Base-by-base conservation (phyloP, 1,140 invertebrate species). In the Coenobita brevimanus region DNA sequence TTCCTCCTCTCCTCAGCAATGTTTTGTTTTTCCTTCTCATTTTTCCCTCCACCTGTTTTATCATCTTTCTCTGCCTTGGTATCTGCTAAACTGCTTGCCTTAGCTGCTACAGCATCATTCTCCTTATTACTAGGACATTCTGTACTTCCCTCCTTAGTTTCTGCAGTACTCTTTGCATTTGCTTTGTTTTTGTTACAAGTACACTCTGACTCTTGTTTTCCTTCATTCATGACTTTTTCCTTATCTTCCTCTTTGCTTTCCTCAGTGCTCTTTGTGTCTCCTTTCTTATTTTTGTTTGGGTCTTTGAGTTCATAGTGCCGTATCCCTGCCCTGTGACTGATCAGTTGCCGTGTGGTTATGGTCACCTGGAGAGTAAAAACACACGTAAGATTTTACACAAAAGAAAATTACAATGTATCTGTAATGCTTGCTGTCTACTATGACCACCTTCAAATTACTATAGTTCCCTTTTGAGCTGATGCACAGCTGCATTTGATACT, bases 241-340 rank as follows among this genome's bases (percentile, higher is more conserved):
- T 54, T 10, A 24, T 50, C 71, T 15, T 50, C 3, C 13, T 67
- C 80, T 50, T 82, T 13, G 30, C 15, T 36, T 33, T 30, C 57
- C 36, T 81, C 54, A 1, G 36, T 36, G 30, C 15, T 36, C 17
- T 10, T 57, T 43, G 64, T 27, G 38, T 81, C 83, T 21, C 54
- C 50, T 50, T 54, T 86, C 33, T 89, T 73, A 13, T 85, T 84
- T 30, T 91, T 64, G n/a, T 79, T 64, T 10, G 62, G 54, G 21
- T 89, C 69, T 71, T 73, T 91, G 78, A 93, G 93, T 3, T 91
- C 83, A 91, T 95, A 95, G 91, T 95, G 94, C 38, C 94, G 91
- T 50, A 95, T 94, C 10, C 94, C 94, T 24, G 92, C 91, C 27
- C 94, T 85, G 90, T 95, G 94, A 79, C 92, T 93, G 15, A 94